Percentiles rank a stretch among this genome's conserved stretches.
These are phyloP conservation scores for Discoglossus pictus DNA, from an alignment of 2,797 vertebrate species.

Conservation along the genomic window DNA sequence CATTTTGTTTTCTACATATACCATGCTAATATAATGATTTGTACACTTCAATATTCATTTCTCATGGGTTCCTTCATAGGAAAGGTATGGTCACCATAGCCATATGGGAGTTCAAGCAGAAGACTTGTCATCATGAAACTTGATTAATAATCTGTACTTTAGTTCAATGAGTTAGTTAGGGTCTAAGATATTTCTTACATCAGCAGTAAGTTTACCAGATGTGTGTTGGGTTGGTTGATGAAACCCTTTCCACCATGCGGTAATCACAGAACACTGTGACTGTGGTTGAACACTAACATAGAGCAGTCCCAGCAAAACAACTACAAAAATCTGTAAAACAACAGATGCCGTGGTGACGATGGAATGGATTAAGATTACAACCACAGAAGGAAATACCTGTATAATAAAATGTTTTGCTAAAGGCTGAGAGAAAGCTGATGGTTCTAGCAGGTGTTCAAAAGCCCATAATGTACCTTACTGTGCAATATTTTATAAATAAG, in stretches of 20 bases:
- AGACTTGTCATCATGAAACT: too few species aligned
- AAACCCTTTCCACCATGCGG: slow-evolving; percentile 44
- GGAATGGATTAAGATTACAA: slow-evolving; percentile 40
- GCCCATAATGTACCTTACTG: not conserved
- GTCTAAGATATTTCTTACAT: slow-evolving; percentile 1
- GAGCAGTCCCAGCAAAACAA: slow-evolving; percentile 35
- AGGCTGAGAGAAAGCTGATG: slow-evolving; percentile 19
- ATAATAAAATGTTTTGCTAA: slow-evolving; percentile 29
- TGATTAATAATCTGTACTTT: too few species aligned
- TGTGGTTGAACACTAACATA: slow-evolving; percentile 15
- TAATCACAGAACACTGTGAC: slow-evolving; percentile 21
- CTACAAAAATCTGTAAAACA: slow-evolving; percentile 41
- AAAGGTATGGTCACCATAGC: too few species aligned
- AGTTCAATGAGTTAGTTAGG: too few species aligned
- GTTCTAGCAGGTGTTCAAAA: slow-evolving; percentile 34
- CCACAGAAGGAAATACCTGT: slow-evolving; percentile 48
- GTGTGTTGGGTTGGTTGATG: slow-evolving; percentile 29
- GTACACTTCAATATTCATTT: too few species aligned
- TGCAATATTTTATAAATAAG: too few species aligned
- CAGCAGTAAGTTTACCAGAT: slow-evolving; percentile 16
- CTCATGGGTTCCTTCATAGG: too few species aligned
- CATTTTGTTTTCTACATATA: too few species aligned
- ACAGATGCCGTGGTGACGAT: slow-evolving; percentile 42
- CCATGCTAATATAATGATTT: too few species aligned
- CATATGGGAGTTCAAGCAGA: too few species aligned